phyloP scores from a whole-genome alignment of 2,888 invertebrate species.

The Drosophila rubida region DNA sequence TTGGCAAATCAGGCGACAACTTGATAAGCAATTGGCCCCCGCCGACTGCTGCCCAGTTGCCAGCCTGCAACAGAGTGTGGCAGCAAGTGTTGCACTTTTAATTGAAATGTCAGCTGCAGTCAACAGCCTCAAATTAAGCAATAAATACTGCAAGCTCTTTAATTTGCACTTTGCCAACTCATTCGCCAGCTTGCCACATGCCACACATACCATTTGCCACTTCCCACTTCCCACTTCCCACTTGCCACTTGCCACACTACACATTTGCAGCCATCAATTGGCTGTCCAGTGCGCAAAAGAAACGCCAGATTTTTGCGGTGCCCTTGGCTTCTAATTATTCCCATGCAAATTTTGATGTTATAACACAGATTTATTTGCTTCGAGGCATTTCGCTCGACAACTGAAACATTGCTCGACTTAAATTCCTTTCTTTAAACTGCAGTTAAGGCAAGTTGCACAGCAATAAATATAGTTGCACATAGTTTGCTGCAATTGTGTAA shows the following conservation, averaged over 20 bases:
- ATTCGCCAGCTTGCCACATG: conserved; percentile 19
- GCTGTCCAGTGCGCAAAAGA: background rate
- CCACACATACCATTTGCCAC: conserved; percentile 1
- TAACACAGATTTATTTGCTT: no score
- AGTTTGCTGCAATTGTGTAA: no score
- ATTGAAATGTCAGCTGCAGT: conserved; percentile 36
- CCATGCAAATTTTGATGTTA: no score
- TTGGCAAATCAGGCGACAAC: conserved; percentile 35
- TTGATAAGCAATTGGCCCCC: conserved; percentile 20
- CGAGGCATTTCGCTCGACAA: no score
- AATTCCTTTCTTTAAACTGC: no score
- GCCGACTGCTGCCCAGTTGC: background rate
- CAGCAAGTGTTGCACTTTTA: conserved; percentile 19
- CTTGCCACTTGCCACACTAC: background rate
- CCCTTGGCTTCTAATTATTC: no score
- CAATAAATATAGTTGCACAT: no score
- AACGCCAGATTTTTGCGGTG: no score
- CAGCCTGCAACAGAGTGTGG: background rate
- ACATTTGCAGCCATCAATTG: conserved; percentile 12
- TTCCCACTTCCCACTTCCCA: background rate
- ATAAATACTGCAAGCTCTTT: conserved; percentile 12
- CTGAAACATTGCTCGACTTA: no score
- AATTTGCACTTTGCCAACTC: conserved; percentile 22
- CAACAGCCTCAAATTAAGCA: conserved; percentile 18
- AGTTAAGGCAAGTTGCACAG: no score